Conservation (phyloP, 2,888 invertebrate genomes). For the Phasia obesa region DNA sequence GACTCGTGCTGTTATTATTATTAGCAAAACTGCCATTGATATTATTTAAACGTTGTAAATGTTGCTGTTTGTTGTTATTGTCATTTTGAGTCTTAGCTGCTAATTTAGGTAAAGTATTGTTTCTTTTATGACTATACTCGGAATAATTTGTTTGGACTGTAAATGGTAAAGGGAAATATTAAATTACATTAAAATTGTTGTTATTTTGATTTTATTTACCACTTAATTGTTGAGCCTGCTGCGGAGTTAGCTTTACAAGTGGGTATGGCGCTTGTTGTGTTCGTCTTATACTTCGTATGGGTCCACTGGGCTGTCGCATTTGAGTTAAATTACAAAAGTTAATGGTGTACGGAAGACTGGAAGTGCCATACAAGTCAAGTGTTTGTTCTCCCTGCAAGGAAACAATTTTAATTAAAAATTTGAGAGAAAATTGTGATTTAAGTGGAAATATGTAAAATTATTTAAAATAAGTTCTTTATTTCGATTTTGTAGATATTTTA, state of each 20-base stretch:
- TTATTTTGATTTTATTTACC: constrained; percentile 68
- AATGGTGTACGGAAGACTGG: constrained; percentile 88
- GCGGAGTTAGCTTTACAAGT: constrained; percentile 86
- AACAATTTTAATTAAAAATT: no score
- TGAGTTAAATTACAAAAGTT: constrained; percentile 90
- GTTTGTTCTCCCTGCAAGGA: constrained; percentile 86
- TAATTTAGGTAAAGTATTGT: constrained; percentile 79
- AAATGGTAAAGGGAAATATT: not conserved
- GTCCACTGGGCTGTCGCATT: constrained; percentile 88
- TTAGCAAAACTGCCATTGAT: constrained; percentile 38
- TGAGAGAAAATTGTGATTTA: no score
- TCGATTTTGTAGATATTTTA: no score
- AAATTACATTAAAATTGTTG: not conserved
- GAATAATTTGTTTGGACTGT: constrained; percentile 70
- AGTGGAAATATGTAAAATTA: no score
- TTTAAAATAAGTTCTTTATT: no score
- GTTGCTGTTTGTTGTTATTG: constrained; percentile 74
- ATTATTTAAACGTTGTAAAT: constrained; percentile 60
- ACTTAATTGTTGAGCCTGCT: constrained; percentile 80
- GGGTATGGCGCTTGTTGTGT: constrained; percentile 93
- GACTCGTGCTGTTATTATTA: constrained; percentile 32
- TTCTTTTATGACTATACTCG: constrained; percentile 74
- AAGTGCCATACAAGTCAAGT: constrained; percentile 88
- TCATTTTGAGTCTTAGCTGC: constrained; percentile 76
- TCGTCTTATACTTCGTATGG: constrained; percentile 88